These are phyloP conservation scores for Lipotes vexillifer DNA, from an alignment of 2,113 vertebrate genomes.

Conservation along the genomic window DNA sequence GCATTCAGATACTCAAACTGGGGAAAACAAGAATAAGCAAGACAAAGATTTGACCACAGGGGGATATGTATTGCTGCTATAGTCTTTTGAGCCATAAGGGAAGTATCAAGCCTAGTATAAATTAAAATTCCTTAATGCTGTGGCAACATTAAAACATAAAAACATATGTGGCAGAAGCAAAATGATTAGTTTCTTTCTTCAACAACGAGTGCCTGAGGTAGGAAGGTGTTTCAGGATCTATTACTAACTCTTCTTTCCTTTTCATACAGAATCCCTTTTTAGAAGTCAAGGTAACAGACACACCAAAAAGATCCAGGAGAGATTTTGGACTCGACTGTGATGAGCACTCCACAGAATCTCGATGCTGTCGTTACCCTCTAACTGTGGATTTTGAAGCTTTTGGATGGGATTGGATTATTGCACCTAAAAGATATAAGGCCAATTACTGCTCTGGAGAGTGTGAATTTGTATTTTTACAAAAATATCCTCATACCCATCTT, in stretches of 20 bases:
- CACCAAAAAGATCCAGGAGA: slow-evolving; percentile 88
- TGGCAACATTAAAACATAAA: background rate
- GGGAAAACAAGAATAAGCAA: background rate
- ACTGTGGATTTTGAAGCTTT: slow-evolving; percentile 99
- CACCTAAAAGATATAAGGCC: slow-evolving; percentile 99
- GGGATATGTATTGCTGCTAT: background rate
- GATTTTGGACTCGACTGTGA: slow-evolving; percentile 97
- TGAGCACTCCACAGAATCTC: slow-evolving; percentile 93
- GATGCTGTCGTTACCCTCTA: slow-evolving; percentile 96
- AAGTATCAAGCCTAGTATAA: background rate
- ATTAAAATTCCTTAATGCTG: background rate
- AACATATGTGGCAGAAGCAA: background rate
- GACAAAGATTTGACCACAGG: background rate
- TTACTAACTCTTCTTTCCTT: slow-evolving; percentile 47
- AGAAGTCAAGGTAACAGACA: slow-evolving; percentile 96
- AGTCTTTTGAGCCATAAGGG: background rate
- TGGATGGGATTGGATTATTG: slow-evolving; percentile 99
- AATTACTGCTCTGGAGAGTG: slow-evolving; percentile 99
- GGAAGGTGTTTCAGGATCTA: background rate
- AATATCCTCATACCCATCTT: slow-evolving; percentile 97
- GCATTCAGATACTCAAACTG: background rate
- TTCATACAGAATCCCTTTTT: slow-evolving; percentile 93
- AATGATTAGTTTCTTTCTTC: background rate
- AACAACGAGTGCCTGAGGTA: background rate
- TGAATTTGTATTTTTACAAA: slow-evolving; percentile 97